Base-by-base conservation (phyloP, 2,888 invertebrate genomes). In the Torymus auratus region DNA sequence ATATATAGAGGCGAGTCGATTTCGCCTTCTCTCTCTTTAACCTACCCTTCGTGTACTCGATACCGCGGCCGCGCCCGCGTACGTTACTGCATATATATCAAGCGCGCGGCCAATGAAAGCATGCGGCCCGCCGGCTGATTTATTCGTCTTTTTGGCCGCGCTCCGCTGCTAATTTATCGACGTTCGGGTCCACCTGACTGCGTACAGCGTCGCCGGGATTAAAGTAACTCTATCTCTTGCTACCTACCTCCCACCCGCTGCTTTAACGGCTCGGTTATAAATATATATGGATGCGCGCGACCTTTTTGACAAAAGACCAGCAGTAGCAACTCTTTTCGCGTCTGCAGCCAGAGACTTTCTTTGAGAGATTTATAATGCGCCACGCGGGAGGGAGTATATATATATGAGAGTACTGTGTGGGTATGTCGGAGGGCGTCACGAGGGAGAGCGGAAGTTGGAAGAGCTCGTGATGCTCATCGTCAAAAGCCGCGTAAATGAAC, bases 81-180 rank as follows among this genome's bases (percentile, higher is more conserved):
- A n/a, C n/a, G n/a, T n/a, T n/a, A 14, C 58, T 50, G 58, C 58
- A 52, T 75, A 76, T 28, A 28, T 68, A 76, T 67, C 62, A 62
- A 72, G 60, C 52, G 20, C n/a, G 41, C 23, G 15, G 56, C 17
- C 64, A 72, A 62, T 53, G 72, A 72, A 62, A 72, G 62, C 50
- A 14, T 12, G 50, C 41, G 12, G 17, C 12, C 11, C 14, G 7
- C 7, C 41, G 41, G 7, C 41, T 77, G 69, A 70, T 77, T 77
- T 77, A 77, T 77, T 77, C 56, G 10, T 70, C 62, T 70, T 70
- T 76, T 62, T 69, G 11, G 58, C 17, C 28, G 50, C 55, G 55
- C 50, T 41, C 0, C 23, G 23, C 52, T 15, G 69, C 69, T 77
- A 69, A 77, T 77, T 77, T 77, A 77, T 76, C 69, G 62, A 69